A percentile compares a stretch with the other conserved stretches of the same genome.
Evolutionary conservation across 2,888 invertebrate species (phyloP).

Genomic region (Drosophila falleni): DNA sequence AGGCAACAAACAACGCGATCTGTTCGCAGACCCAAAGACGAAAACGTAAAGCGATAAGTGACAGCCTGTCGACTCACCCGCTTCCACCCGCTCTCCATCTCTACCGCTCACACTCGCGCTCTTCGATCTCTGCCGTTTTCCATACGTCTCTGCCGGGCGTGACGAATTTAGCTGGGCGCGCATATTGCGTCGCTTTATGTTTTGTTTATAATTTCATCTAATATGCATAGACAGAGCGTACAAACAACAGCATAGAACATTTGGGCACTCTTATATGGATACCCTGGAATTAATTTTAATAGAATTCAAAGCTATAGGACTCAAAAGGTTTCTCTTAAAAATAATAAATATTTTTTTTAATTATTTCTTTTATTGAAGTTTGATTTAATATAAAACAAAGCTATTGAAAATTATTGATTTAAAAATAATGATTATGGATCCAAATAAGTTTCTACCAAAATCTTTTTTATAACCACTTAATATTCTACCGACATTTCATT

Average conservation of each 20-base stretch:
- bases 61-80: slow-evolving; percentile 34
- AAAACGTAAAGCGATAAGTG: slow-evolving; percentile 55
- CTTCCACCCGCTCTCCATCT: background rate
- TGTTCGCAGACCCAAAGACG: slow-evolving; percentile 38
- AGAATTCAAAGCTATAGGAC: background rate
- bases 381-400: no score
- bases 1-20: slow-evolving; percentile 38
- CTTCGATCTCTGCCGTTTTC: slow-evolving; percentile 28
- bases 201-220: slow-evolving; percentile 81
- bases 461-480: background rate
- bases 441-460: background rate
- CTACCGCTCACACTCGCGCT: slow-evolving; percentile 5
- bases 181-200: slow-evolving; percentile 73
- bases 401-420: no score
- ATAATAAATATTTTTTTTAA: background rate
- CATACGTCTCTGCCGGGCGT: slow-evolving; percentile 62
- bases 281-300: slow-evolving; percentile 1
- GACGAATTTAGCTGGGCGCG: slow-evolving; percentile 67
- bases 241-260: slow-evolving; percentile 6
- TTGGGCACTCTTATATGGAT: background rate
- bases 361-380: background rate
- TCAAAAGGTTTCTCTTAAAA: background rate
- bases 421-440: no score
- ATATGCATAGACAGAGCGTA: slow-evolving; percentile 65
- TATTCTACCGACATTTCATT: background rate